Base-by-base conservation (phyloP, 1,140 invertebrate species). In the Drosophila sucinea region DNA sequence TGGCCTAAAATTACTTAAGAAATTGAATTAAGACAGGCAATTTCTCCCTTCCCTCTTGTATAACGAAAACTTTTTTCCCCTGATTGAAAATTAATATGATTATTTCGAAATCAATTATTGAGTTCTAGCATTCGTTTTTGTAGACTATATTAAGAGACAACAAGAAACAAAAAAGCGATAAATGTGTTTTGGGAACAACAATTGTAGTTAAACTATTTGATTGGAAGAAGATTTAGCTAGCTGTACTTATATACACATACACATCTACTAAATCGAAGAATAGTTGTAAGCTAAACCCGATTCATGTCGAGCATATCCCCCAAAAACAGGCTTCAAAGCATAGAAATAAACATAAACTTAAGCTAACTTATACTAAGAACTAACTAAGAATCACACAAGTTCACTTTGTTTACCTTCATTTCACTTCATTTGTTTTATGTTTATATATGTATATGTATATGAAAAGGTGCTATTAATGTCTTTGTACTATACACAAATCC, bases 151-250 rank as follows among this genome's bases (percentile, higher is more conserved):
- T 51, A 51, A 51, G 44, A 51, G 25, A 51, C 7, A 51, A 51
- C 44, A 51, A 51, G 7, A 64, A 54, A 58, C 41, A 72, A 73
- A 71, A 72, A 70, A 67, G 71, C 73, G 70, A 56, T 51, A 81
- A 77, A 81, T 79, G 90, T 91, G 89, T 91, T 91, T 90, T 91
- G 90, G 90, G 90, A 91, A 91, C 90, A 91, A 91, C 82, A 78
- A 83, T 77, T 77, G 90, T 91, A 91, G 90, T 91, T 91, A 80
- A 90, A 90, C 81, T 89, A 87, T 86, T 83, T 77, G 84, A 72
- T 71, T 73, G 76, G 77, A 67, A 69, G 44, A 79, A 60, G 73
- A 79, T 38, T 70, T 81, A 89, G 80, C 73, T 80, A 87, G 72
- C 73, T 89, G 73, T 87, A 29, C n/a, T 55, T 51, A 62, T 35